A percentile compares a stretch with the other conserved stretches of the same genome.
Evolutionary conservation across 2,797 vertebrate species (phyloP).

Genomic region (Orientallactaga sibirica): DNA sequence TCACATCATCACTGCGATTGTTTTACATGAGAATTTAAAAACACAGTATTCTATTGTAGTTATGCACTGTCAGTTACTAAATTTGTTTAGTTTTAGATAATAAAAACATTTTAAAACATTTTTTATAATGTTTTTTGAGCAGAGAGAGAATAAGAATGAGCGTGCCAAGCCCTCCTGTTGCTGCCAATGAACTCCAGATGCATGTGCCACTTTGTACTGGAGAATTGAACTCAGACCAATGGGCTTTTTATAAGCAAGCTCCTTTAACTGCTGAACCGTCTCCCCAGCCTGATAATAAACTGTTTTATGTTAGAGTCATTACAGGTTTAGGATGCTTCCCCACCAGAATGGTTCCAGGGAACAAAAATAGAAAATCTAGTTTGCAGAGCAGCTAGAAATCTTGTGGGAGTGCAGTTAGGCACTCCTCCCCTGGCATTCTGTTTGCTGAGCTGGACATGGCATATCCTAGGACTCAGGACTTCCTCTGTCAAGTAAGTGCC

Average conservation of each 20-base stretch:
- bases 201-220: too few species aligned
- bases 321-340: not conserved
- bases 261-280: too few species aligned
- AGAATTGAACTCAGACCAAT: too few species aligned
- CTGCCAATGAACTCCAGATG: too few species aligned
- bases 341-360: not conserved
- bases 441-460: not conserved
- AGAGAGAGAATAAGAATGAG: too few species aligned
- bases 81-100: conserved; percentile 33
- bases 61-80: not conserved
- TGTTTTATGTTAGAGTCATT: not conserved
- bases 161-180: too few species aligned
- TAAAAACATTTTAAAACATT: not conserved
- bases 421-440: not conserved
- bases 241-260: too few species aligned
- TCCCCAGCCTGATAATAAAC: too few species aligned
- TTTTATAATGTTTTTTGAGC: too few species aligned
- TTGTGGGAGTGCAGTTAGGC: not conserved
- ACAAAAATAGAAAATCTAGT: not conserved
- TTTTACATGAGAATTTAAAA: conserved; percentile 19
- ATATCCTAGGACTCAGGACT: not conserved
- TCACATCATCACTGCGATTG: not conserved
- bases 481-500: not conserved
- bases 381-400: not conserved
- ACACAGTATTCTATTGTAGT: not conserved